Conservation (phyloP, 2,888 invertebrate genomes). For the Antitype chi region DNA sequence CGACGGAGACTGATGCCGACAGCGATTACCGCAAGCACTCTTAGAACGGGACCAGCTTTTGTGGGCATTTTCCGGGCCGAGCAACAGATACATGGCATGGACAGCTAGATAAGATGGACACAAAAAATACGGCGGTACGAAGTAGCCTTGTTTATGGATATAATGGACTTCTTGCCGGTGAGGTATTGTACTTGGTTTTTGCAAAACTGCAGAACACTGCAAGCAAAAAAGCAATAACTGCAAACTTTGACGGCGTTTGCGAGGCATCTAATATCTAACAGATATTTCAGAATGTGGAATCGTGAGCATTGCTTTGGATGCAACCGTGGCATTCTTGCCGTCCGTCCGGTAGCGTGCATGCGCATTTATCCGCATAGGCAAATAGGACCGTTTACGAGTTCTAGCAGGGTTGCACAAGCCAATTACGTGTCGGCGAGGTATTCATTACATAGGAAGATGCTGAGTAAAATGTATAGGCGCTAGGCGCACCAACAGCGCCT, state of each 20-base stretch:
- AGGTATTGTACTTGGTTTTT: conserved; percentile 63
- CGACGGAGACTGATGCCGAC: conserved; percentile 74
- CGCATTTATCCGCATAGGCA: conserved; percentile 65
- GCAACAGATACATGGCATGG: conserved; percentile 73
- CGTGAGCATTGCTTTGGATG: conserved; percentile 71
- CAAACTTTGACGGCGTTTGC: conserved; percentile 49
- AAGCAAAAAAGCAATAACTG: conserved; percentile 55
- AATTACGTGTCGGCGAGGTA: conserved; percentile 83
- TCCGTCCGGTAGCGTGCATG: conserved; percentile 62
- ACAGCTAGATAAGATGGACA: conserved; percentile 72
- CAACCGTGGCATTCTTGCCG: conserved; percentile 60
- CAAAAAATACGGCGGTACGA: conserved; percentile 73
- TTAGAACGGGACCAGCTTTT: conserved; percentile 84
- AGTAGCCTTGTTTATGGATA: conserved; percentile 71
- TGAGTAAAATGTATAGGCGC: conserved; percentile 79
- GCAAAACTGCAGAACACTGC: conserved; percentile 58
- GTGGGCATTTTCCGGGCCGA: conserved; percentile 73
- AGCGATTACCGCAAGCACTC: conserved; percentile 82
- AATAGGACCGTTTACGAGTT: conserved; percentile 74
- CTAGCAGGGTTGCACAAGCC: conserved; percentile 75
- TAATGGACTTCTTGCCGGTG: conserved; percentile 70
- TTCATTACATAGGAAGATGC: conserved; percentile 83
- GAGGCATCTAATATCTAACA: conserved; percentile 53
- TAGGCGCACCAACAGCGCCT: conserved; percentile 76
- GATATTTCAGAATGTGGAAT: conserved; percentile 64